A percentile compares a stretch with the other conserved stretches of the same genome.
phyloP scores from a whole-genome alignment of 2,113 vertebrate genomes.

The Leiothrix lutea region DNA sequence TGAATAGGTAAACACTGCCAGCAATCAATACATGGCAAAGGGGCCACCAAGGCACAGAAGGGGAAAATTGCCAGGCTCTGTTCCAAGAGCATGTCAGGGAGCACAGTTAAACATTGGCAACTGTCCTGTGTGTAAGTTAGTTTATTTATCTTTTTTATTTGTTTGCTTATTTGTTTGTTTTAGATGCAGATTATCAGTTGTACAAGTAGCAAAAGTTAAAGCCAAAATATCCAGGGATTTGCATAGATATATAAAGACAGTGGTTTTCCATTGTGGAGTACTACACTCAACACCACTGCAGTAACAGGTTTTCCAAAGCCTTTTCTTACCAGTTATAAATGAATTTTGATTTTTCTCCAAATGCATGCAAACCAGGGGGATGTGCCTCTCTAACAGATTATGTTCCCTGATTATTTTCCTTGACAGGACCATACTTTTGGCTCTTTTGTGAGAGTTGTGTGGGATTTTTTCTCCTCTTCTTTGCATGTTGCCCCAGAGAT shows the following conservation, averaged over 20 bases:
- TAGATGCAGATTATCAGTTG: neutral
- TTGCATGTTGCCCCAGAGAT: neutral
- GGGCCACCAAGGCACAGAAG: neutral
- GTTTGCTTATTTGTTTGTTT: neutral
- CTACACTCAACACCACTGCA: neutral
- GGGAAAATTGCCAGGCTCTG: conserved; percentile 43
- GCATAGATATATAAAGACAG: rapidly evolving
- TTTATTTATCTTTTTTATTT: neutral
- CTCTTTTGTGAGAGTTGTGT: neutral
- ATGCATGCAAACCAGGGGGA: neutral
- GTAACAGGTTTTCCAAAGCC: neutral
- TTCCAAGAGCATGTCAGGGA: neutral
- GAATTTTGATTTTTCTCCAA: neutral
- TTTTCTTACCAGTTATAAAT: neutral
- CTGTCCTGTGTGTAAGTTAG: neutral
- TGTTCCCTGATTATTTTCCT: neutral
- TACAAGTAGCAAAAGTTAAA: neutral
- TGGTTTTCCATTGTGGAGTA: neutral
- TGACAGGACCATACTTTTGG: neutral
- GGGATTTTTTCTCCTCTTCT: neutral
- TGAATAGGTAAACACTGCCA: neutral
- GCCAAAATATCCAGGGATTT: neutral
- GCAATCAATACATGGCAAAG: neutral
- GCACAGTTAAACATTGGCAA: conserved; percentile 35
- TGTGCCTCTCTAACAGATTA: neutral